Evolutionary conservation across 2,888 invertebrate genomes (phyloP), one percentile per base, ranked within the genome.

Genomic region (Tubulanus polymorphus): DNA sequence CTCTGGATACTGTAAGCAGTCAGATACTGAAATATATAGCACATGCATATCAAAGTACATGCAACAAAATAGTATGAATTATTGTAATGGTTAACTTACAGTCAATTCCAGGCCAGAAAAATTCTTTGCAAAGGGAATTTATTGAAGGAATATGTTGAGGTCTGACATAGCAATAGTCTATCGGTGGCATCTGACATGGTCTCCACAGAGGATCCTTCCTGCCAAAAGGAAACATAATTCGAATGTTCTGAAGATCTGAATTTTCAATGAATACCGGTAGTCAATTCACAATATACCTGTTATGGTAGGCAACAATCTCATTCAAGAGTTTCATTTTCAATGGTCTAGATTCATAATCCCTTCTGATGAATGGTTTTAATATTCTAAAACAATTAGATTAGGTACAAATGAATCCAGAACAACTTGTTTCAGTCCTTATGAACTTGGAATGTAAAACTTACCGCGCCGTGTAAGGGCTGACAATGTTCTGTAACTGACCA

Each of bases 21-120:
- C 93, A 0, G 90, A 88, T 75, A 94, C 92, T 93, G 79, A 56
- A 81, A 82, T 57, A 55, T 61, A 51, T 55, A 61, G 56, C 50
- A 56, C 30, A 54, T 35, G 47, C 10, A 28, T 48, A 15, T 8
- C 18, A 10, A n/a, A 3, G 32, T 48, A 26, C n/a, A n/a, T n/a
- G n/a, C n/a, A n/a, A n/a, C n/a, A 15, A 18, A 6, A 32, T 10
- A 51, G 37, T 23, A 2, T 28, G 29, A 5, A 12, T 32, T 12
- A 32, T n/a, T 10, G 35, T 32, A 32, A 32, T 32, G 35, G 10
- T 48, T 25, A 37, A 67, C 87, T 85, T 80, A 93, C 93, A 81
- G 79, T 94, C 93, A 60, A 94, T 89, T 48, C 92, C 93, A 1
- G 92, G 89, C 93, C 94, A 94, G 80, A 94, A 94, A 78, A 87